A percentile compares a stretch with the other conserved stretches of the same genome.
Evolutionary conservation across 2,797 vertebrate genomes (phyloP).

Genomic region (Anabacerthia variegaticeps): DNA sequence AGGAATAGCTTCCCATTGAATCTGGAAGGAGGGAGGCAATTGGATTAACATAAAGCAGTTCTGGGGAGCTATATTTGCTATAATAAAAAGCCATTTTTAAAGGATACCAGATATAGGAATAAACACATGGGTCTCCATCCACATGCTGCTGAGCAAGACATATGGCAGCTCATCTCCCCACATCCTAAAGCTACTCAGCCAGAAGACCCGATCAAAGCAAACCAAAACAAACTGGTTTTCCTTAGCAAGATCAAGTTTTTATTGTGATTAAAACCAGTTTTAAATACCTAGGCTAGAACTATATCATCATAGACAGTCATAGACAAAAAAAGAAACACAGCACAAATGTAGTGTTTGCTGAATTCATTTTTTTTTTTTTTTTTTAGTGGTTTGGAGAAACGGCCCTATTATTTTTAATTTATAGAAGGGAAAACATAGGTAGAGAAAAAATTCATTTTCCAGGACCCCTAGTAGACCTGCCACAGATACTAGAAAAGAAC

Average conservation of each 20-base stretch:
- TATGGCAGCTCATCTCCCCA: neutral
- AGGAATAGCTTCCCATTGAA: neutral
- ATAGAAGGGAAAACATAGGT: neutral
- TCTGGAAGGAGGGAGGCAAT: neutral
- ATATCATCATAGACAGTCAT: neutral
- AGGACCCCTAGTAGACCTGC: neutral
- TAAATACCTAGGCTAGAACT: neutral
- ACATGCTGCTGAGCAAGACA: rapidly evolving
- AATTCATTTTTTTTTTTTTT: neutral
- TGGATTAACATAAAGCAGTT: neutral
- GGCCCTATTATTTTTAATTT: neutral
- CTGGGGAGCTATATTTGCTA: neutral
- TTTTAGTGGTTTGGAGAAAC: neutral
- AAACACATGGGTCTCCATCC: neutral
- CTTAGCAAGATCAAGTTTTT: neutral
- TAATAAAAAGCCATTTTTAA: neutral
- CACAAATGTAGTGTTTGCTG: neutral
- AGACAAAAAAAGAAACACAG: neutral
- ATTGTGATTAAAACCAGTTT: neutral
- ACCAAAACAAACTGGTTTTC: neutral
- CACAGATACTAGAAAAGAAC: neutral
- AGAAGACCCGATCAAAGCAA: neutral
- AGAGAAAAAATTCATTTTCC: neutral
- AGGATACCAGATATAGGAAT: neutral
- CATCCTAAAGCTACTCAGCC: neutral